Percentiles rank a stretch among this genome's conserved stretches.
These are phyloP conservation scores for Trididemnum nubilum DNA, from an alignment of 23 tunicate species.

Conservation along the genomic window DNA sequence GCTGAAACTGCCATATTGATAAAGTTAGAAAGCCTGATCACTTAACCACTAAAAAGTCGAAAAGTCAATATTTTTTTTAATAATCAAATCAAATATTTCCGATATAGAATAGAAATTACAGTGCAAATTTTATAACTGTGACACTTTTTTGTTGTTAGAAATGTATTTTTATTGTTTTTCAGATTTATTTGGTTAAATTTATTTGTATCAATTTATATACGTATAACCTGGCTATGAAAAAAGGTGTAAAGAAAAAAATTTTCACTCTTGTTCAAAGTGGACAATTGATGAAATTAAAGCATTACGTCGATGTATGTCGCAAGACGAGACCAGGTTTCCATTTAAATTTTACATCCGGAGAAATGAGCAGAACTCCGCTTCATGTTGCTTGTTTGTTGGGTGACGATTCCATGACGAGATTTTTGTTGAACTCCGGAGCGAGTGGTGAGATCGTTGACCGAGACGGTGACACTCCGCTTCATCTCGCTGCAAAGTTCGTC, in stretches of 20 bases:
- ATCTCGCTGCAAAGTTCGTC: constrained; percentile 84
- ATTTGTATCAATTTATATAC: too few relatives aligned
- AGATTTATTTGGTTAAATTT: background rate
- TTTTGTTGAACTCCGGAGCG: constrained; percentile 74
- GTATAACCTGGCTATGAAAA: constrained; percentile 18
- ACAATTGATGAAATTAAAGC: constrained; percentile 75
- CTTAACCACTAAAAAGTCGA: too few relatives aligned
- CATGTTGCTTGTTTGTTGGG: constrained; percentile 91
- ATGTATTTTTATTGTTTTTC: background rate
- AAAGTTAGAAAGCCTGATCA: too few relatives aligned
- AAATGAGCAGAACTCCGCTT: constrained; percentile 64
- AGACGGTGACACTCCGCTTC: constrained; percentile 81
- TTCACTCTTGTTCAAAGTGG: constrained; percentile 91
- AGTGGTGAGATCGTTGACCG: constrained; percentile 39
- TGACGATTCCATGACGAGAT: constrained; percentile 84
- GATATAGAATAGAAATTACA: too few relatives aligned
- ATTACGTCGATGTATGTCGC: constrained; percentile 55
- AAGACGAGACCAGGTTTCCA: constrained; percentile 48
- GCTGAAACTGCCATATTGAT: too few relatives aligned
- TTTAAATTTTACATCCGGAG: constrained; percentile 65
- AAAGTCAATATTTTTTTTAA: too few relatives aligned
- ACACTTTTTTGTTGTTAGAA: too few relatives aligned
- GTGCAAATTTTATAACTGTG: too few relatives aligned
- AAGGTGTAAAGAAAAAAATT: constrained; percentile 58
- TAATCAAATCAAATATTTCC: too few relatives aligned